phyloP scores from a whole-genome alignment of 2,888 invertebrate species.

The Ophioninae sp. region DNA sequence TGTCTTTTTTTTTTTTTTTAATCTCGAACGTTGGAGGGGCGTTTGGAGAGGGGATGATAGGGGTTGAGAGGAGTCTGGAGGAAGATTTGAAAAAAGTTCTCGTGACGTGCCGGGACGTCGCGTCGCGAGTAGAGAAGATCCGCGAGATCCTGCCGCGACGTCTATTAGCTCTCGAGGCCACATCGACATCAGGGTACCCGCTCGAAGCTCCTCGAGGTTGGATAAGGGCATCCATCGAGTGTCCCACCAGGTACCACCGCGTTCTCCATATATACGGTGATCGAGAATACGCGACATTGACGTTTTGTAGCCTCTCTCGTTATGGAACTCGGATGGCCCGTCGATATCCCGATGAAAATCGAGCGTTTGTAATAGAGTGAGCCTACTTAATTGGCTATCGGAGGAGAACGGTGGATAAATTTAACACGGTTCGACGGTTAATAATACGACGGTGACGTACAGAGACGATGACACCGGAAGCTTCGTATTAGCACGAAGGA shows the following conservation, averaged over 20 bases:
- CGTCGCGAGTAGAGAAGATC: slow-evolving; percentile 51
- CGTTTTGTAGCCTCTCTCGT: slow-evolving; percentile 38
- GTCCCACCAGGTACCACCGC: not conserved
- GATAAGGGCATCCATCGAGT: not conserved
- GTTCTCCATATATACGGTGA: not conserved
- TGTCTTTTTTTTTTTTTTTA: no score
- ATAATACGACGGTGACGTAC: slow-evolving; percentile 56
- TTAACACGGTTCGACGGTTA: slow-evolving; percentile 60
- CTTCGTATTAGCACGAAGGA: not conserved
- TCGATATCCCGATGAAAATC: slow-evolving; percentile 60
- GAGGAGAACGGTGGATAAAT: slow-evolving; percentile 62
- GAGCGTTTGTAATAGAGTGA: slow-evolving; percentile 60
- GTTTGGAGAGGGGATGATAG: not conserved
- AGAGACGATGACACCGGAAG: slow-evolving; percentile 47
- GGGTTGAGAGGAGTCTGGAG: no score
- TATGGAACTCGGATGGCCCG: slow-evolving; percentile 15
- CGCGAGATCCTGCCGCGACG: slow-evolving; percentile 59
- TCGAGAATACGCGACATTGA: slow-evolving; percentile 29
- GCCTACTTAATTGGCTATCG: slow-evolving; percentile 63
- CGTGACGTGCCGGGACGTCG: slow-evolving; percentile 53
- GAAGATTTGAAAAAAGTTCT: slow-evolving; percentile 44
- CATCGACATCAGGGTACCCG: slow-evolving; percentile 36
- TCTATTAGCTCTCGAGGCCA: slow-evolving; percentile 57
- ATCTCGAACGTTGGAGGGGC: slow-evolving; percentile 33
- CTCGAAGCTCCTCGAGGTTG: slow-evolving; percentile 2